Evolutionary conservation across 2,888 invertebrate species (phyloP).

Genomic region (Aphodius granarius): DNA sequence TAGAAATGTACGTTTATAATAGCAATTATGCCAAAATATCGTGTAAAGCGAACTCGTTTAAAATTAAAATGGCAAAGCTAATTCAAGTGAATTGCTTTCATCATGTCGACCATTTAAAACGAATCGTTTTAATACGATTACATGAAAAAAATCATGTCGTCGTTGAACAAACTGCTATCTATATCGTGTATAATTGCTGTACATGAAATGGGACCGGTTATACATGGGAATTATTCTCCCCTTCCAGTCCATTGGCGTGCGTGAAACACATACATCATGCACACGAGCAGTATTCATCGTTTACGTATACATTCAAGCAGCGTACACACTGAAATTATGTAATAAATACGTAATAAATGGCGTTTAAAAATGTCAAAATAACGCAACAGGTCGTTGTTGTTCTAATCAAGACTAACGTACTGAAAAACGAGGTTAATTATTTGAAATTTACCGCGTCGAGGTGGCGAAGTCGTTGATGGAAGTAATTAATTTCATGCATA

Average conservation of each 20-base stretch:
- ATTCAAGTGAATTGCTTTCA: not conserved
- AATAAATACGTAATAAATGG: not conserved
- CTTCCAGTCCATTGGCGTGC: constrained; percentile 7
- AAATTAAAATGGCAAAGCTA: too few relatives aligned
- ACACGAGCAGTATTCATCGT: not conserved
- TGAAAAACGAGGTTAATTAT: not conserved
- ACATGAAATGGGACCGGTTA: not conserved
- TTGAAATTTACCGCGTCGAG: not conserved
- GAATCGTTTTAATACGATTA: not conserved
- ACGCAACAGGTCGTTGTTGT: not conserved
- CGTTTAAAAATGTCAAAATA: not conserved
- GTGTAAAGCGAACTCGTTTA: too few relatives aligned
- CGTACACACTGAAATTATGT: not conserved
- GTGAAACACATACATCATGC: constrained; percentile 4
- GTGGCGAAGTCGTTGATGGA: not conserved
- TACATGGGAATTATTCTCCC: not conserved
- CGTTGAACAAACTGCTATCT: not conserved
- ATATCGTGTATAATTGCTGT: not conserved
- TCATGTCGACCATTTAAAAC: not conserved
- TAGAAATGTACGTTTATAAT: too few relatives aligned
- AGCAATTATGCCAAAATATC: not conserved
- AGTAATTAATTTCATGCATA: not conserved
- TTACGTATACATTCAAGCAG: not conserved
- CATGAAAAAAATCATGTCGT: not conserved
- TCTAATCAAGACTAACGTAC: not conserved